Evolutionary conservation across 2,888 invertebrate genomes (phyloP).

Genomic region (Chloroclystis v-ata): DNA sequence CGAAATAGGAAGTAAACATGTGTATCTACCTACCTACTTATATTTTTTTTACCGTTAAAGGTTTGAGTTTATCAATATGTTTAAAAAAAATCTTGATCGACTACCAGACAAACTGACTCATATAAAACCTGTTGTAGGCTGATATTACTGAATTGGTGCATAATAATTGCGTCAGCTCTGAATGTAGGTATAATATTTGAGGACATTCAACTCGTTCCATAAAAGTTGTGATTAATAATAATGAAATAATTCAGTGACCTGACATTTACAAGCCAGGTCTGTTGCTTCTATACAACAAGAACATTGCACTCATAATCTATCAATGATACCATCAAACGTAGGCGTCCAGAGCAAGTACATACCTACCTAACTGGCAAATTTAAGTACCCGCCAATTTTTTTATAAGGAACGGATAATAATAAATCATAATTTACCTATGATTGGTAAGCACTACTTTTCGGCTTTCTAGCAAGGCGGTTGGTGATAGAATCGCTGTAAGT

Average conservation of each 20-base stretch:
- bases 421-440: too few species aligned
- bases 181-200: constrained; percentile 23
- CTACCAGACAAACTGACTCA: constrained; percentile 7
- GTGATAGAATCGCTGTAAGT: too few species aligned
- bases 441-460: too few species aligned
- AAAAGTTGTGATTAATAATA: constrained; percentile 25
- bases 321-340: constrained; percentile 26
- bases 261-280: constrained; percentile 28
- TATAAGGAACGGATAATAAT: neutral
- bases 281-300: constrained; percentile 33
- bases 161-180: constrained; percentile 36
- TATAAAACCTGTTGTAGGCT: constrained; percentile 30
- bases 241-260: constrained; percentile 26
- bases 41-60: neutral
- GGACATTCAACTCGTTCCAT: constrained; percentile 44
- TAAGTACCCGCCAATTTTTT: neutral
- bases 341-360: neutral
- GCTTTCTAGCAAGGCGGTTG: too few species aligned
- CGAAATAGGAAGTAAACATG: neutral
- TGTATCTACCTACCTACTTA: neutral
- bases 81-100: neutral
- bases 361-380: neutral
- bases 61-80: neutral
- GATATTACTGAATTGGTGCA: constrained; percentile 33
- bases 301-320: constrained; percentile 20